Percentiles rank a stretch among this genome's conserved stretches.
phyloP scores from a whole-genome alignment of 64 coral and sea anemone species.

The Montipora efflorescens region DNA sequence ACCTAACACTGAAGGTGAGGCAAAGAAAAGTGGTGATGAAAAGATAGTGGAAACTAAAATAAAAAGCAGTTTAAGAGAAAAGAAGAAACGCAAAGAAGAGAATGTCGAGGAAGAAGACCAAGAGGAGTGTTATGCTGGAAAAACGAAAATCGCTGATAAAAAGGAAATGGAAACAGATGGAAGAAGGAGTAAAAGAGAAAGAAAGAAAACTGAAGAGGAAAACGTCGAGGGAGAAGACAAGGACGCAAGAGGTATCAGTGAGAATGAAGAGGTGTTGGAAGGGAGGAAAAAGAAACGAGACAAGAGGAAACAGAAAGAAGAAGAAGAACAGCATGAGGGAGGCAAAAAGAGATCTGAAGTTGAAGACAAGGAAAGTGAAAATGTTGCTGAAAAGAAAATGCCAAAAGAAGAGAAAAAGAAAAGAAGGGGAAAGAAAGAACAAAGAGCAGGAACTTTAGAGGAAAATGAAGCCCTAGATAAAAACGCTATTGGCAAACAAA shows the following conservation, averaged over 20 bases:
- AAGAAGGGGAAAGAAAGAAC: slow-evolving; percentile 4
- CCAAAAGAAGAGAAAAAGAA: slow-evolving; percentile 11
- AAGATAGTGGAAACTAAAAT: no score
- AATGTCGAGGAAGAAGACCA: no score
- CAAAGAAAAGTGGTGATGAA: no score
- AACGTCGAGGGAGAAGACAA: not conserved
- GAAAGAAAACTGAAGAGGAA: slow-evolving; percentile 6
- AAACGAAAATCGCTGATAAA: not conserved
- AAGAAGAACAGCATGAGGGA: not conserved
- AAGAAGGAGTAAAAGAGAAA: slow-evolving; percentile 14
- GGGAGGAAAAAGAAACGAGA: slow-evolving; percentile 29
- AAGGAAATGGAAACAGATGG: not conserved
- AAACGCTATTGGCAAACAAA: not conserved
- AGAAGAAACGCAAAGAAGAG: not conserved
- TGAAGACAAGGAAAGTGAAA: not conserved
- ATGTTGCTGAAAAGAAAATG: not conserved
- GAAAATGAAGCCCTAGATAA: not conserved
- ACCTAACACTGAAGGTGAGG: no score
- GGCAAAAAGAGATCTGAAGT: not conserved
- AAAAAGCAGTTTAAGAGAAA: no score
- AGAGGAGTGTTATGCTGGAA: no score
- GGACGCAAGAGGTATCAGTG: not conserved
- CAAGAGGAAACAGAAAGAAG: slow-evolving; percentile 15
- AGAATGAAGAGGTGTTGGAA: not conserved
- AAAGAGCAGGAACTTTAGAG: not conserved